Evolutionary conservation across 2,113 vertebrate species (phyloP).

Genomic region (Alces alces): DNA sequence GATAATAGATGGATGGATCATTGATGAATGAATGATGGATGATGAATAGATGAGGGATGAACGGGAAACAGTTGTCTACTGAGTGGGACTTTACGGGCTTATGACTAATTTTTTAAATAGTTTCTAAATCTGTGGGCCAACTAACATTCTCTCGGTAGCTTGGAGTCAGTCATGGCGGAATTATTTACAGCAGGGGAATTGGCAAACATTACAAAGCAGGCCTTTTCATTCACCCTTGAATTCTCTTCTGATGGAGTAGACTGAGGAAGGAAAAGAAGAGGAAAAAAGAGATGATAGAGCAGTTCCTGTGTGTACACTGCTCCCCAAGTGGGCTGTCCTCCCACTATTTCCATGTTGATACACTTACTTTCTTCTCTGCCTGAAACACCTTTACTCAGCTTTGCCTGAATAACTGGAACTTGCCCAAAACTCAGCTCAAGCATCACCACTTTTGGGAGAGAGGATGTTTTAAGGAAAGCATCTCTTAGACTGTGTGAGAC

Average conservation of each 20-base stretch:
- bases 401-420: neutral
- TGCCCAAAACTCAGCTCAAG: neutral
- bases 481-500: too few relatives aligned
- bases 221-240: neutral
- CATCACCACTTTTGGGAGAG: neutral
- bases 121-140: neutral
- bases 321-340: neutral
- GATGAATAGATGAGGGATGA: neutral
- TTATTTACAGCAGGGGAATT: neutral
- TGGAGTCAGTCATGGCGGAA: neutral
- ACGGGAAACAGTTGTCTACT: neutral
- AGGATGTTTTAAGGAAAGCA: neutral
- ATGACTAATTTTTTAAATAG: neutral
- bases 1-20: neutral
- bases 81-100: neutral
- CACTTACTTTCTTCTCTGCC: neutral
- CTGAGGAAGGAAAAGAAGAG: neutral
- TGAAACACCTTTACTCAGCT: neutral
- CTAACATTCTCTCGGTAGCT: neutral
- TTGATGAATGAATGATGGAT: neutral
- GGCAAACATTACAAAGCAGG: neutral
- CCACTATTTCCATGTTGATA: neutral
- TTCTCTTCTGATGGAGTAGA: neutral
- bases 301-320: accelerated
- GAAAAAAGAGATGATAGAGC: accelerated